These are phyloP conservation scores for Sthenelais limicola DNA, from an alignment of 2,888 invertebrate genomes.

Conservation along the genomic window DNA sequence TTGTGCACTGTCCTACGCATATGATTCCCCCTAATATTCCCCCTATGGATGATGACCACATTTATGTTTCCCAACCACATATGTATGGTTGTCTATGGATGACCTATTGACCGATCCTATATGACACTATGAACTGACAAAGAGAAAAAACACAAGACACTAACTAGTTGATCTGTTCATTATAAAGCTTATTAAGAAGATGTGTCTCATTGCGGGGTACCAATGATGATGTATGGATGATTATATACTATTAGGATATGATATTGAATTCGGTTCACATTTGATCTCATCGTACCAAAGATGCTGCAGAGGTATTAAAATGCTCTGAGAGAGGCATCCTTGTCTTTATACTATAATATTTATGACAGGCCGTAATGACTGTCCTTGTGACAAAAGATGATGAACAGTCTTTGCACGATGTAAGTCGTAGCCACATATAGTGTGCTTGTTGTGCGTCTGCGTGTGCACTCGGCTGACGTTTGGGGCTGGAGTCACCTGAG, in stretches of 20 bases:
- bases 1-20: constrained; percentile 41
- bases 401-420: constrained; percentile 20
- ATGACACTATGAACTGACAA: too few species aligned
- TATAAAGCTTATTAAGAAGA: too few species aligned
- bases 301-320: constrained; percentile 37
- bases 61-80: too few species aligned
- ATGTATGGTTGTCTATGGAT: constrained; percentile 24
- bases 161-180: too few species aligned
- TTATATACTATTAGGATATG: constrained; percentile 18
- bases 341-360: neutral
- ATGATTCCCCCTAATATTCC: constrained; percentile 18
- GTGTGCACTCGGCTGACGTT: constrained; percentile 32
- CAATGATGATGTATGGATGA: neutral
- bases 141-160: too few species aligned
- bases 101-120: neutral
- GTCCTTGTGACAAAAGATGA: neutral
- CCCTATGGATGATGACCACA: too few species aligned
- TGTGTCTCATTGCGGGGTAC: too few species aligned
- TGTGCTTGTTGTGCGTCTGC: constrained; percentile 29
- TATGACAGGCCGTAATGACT: neutral
- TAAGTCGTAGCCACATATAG: constrained; percentile 33
- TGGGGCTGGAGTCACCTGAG: constrained; percentile 37
- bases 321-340: neutral
- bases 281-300: constrained; percentile 46
- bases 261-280: constrained; percentile 16